Base-by-base conservation (phyloP, 2,888 invertebrate genomes). In the Drosophila kanekoi region DNA sequence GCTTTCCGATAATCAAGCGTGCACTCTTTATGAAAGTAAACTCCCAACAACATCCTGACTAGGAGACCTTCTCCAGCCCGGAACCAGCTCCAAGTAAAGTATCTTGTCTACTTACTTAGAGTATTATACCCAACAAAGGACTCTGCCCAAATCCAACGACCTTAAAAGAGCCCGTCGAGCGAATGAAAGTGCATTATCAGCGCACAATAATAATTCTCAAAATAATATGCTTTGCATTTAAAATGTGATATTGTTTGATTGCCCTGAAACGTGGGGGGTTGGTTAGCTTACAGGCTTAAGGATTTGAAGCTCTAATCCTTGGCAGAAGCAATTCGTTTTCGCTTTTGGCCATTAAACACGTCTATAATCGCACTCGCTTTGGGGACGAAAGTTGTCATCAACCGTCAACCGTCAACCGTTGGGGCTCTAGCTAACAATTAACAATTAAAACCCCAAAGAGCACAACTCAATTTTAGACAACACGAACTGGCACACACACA, bases 371-470 rank as follows among this genome's bases (percentile, higher is more conserved):
- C 38, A 56, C 48, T 48, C 62, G 52, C 54, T 57, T 38, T 54
- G 61, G 61, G 61, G 38, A 57, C 57, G 35, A 14, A 62, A 64
- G 66, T 71, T 88, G 81, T 88, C 87, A 75, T 66, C 86, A 80
- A 40, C 64, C 62, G 58, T 44, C 86, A 80, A 40, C 64, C 62
- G 58, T 44, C 77, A 79, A 66, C 66, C 53, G 77, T 70, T 28
- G 28, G 37, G 58, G 77, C 73, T 57, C 63, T 75, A 69, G 81
- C 84, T 60, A 84, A 81, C 89, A 89, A 89, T 84, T 87, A 84
- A 87, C 89, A 84, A 84, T 89, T 89, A 85, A 84, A 89, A 73
- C 87, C 85, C 79, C 85, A 84, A 84, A 87, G 85, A 79, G 89
- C 76, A 84, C 82, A 89, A 84, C 89, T 89, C 89, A 87, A 84